Evolutionary conservation across 2,113 vertebrate species (phyloP), one percentile per base, ranked within the genome.

Genomic region (Cheilinus undulatus): DNA sequence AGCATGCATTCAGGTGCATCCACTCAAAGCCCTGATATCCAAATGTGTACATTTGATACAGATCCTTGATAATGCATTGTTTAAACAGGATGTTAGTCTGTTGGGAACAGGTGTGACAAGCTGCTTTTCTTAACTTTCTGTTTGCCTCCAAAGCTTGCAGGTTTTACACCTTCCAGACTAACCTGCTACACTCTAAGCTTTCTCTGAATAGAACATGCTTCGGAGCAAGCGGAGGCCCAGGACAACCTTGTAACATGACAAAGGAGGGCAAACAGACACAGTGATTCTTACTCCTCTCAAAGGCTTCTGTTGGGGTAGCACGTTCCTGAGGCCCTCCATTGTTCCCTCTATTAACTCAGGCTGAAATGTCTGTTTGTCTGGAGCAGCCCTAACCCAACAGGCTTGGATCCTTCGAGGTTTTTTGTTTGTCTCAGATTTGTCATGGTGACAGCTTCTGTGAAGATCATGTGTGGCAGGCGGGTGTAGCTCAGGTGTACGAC

Each of bases 361-460:
- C 73, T 88, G 62, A 81, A 82, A 69, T 76, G 50, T 83, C 59
- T 88, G 62, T 91, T 87, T 86, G 72, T 23, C 58, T 63, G 73
- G 70, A 75, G 75, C 72, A 9, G 56, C 68, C 56, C 58, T 69
- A 38, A 80, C 80, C 61, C 36, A 46, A 69, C 45, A 63, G 34
- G 32, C 59, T 54, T 54, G 58, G 49, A 69, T 48, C 70, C 78
- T 76, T 73, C 64, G 64, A 73, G 24, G 38, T 48, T 69, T 76
- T 56, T 42, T 45, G 7, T 49, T 50, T 48, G 38, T 61, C 46
- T 76, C 58, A n/a, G 53, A 82, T 89, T 84, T 90, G 73, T 85
- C 63, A 85, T 9, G 1, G 27, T 72, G 70, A 71, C 59, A 74
- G 63, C 50, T 38, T 73, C 52, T 78, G 43, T 54, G 68, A 76